Evolutionary conservation across 2,113 vertebrate genomes (phyloP).

Genomic region (Nettapus auritus): DNA sequence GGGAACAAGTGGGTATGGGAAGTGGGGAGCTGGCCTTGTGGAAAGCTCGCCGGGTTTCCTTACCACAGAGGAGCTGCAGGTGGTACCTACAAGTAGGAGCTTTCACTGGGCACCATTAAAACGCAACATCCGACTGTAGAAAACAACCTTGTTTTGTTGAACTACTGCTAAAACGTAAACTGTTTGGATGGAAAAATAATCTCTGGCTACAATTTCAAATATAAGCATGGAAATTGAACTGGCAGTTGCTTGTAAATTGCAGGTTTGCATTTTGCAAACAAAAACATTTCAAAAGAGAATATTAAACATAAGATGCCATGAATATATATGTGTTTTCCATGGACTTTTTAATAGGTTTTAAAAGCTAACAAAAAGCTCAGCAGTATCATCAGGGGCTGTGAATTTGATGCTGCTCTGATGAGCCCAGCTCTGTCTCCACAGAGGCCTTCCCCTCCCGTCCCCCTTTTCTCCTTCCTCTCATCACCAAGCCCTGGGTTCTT

Average conservation of each 20-base stretch:
- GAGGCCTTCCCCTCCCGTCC: not conserved
- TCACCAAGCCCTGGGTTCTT: not conserved
- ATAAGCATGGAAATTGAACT: rapidly evolving
- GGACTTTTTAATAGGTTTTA: not conserved
- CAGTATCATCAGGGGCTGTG: not conserved
- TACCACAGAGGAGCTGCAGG: not conserved
- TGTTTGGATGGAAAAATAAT: not conserved
- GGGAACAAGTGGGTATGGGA: rapidly evolving
- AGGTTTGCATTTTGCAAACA: not conserved
- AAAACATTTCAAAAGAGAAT: not conserved
- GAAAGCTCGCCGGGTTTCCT: not conserved
- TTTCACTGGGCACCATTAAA: not conserved
- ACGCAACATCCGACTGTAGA: not conserved
- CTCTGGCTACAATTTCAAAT: not conserved
- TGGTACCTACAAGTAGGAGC: not conserved
- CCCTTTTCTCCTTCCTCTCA: too few species aligned
- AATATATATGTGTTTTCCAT: not conserved
- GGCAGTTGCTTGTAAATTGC: not conserved
- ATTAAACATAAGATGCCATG: not conserved
- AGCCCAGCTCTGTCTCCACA: not conserved
- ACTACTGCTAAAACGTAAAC: not conserved
- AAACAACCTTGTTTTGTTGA: not conserved
- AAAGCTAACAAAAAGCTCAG: rapidly evolving
- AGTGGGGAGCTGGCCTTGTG: not conserved
- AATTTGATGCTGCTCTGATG: rapidly evolving